A percentile compares a stretch with the other conserved stretches of the same genome.
Conservation (phyloP, 2,888 invertebrate genomes). For the Lasiommata megera region DNA sequence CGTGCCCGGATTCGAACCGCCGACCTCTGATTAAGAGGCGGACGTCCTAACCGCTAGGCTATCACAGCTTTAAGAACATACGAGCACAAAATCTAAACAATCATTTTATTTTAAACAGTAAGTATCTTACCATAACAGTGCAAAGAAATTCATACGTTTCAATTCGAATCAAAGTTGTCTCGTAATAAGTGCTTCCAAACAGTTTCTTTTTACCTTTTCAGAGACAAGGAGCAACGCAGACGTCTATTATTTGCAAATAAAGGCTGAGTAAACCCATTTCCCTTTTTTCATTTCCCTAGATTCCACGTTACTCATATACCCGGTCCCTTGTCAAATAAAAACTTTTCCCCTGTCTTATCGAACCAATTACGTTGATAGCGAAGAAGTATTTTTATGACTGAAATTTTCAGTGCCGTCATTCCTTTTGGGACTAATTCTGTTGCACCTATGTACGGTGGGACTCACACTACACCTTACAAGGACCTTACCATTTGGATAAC, state of each 20-base stretch:
- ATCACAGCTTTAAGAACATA: no score
- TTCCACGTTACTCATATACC: constrained; percentile 62
- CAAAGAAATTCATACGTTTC: neutral
- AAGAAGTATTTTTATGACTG: constrained; percentile 48
- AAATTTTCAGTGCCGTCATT: constrained; percentile 30
- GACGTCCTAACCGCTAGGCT: no score
- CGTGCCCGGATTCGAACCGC: no score
- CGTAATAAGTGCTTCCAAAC: constrained; percentile 13
- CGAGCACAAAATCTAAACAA: no score
- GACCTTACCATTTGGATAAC: no score
- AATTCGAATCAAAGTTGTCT: constrained; percentile 1
- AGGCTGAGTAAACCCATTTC: constrained; percentile 58
- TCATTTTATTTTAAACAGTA: no score
- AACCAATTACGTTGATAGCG: constrained; percentile 73
- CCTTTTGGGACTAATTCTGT: constrained; percentile 8
- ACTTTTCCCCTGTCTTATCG: constrained; percentile 71
- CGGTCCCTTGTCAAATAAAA: constrained; percentile 75
- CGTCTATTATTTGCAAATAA: constrained; percentile 53
- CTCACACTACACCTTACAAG: no score
- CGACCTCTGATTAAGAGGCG: no score
- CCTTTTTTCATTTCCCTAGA: constrained; percentile 59
- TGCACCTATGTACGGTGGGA: neutral
- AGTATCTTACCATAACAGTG: neutral
- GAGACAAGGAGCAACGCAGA: constrained; percentile 35
- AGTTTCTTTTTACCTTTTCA: constrained; percentile 11